A percentile compares a stretch with the other conserved stretches of the same genome.
Conservation (phyloP, 2,888 invertebrate species). For the Hirtodrosophila cameraria region DNA sequence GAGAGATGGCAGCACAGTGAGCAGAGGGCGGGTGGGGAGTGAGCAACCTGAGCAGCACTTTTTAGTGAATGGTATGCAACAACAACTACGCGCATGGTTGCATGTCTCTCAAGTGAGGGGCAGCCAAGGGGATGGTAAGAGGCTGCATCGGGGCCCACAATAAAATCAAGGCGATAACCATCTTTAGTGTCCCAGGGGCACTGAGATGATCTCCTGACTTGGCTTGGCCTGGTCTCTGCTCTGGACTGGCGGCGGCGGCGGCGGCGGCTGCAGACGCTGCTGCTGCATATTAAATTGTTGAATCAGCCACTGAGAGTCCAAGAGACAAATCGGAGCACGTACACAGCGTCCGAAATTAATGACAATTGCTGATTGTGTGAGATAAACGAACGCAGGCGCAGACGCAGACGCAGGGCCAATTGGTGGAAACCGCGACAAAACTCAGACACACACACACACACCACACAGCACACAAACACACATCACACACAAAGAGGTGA, state of each 20-base stretch:
- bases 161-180: conserved; percentile 70
- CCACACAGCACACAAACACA: neutral
- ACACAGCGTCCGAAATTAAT: conserved; percentile 80
- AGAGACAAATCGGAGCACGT: conserved; percentile 81
- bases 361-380: conserved; percentile 80
- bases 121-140: conserved; percentile 19
- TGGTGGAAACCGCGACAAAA: conserved; percentile 64
- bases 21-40: neutral
- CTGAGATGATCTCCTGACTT: conserved; percentile 45
- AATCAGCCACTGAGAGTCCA: conserved; percentile 59
- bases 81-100: conserved; percentile 63
- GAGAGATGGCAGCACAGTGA: neutral
- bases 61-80: conserved; percentile 55
- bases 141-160: conserved; percentile 61
- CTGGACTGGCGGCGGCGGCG: neutral
- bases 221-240: neutral
- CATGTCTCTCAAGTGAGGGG: conserved; percentile 53
- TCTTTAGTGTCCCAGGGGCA: conserved; percentile 62
- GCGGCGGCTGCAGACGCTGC: conserved; percentile 16
- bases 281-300: conserved; percentile 83
- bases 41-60: conserved; percentile 9
- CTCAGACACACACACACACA: conserved; percentile 14
- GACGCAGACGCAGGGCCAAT: conserved; percentile 44
- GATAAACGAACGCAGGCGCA: conserved; percentile 60
- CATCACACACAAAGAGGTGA: conserved; percentile 25